A percentile compares a stretch with the other conserved stretches of the same genome.
These are phyloP conservation scores for Apis dorsata DNA, from an alignment of 1,140 invertebrate genomes.

Conservation along the genomic window DNA sequence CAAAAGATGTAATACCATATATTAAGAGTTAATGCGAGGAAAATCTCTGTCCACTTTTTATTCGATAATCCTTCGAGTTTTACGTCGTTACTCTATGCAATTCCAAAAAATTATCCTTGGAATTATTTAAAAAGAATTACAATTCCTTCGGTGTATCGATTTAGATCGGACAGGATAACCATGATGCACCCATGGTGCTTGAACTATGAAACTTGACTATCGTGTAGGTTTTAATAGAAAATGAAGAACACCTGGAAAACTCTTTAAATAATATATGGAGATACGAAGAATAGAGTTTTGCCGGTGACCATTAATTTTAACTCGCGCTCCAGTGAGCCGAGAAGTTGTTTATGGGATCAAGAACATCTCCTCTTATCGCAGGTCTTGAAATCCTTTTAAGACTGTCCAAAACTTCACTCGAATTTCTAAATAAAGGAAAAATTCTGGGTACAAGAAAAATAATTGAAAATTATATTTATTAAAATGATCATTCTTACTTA, in stretches of 20 bases:
- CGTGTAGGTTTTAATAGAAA: not conserved
- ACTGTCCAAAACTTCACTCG: not conserved
- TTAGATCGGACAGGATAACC: not conserved
- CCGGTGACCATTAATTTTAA: constrained; percentile 7
- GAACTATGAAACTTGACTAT: not conserved
- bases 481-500: too few relatives aligned
- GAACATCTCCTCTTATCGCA: not conserved
- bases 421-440: too few relatives aligned
- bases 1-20: not conserved
- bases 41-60: not conserved
- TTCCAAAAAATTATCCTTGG: not conserved
- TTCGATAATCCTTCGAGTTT: not conserved
- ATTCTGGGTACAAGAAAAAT: too few relatives aligned
- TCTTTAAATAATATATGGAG: not conserved
- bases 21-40: not conserved
- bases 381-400: not conserved
- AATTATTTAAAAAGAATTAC: not conserved
- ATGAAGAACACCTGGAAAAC: not conserved
- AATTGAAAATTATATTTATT: too few relatives aligned
- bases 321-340: not conserved
- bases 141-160: not conserved
- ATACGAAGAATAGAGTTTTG: not conserved
- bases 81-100: not conserved
- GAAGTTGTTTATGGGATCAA: not conserved
- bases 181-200: not conserved